phyloP scores from a whole-genome alignment of 2,888 invertebrate species.

The Corbicula japonica region DNA sequence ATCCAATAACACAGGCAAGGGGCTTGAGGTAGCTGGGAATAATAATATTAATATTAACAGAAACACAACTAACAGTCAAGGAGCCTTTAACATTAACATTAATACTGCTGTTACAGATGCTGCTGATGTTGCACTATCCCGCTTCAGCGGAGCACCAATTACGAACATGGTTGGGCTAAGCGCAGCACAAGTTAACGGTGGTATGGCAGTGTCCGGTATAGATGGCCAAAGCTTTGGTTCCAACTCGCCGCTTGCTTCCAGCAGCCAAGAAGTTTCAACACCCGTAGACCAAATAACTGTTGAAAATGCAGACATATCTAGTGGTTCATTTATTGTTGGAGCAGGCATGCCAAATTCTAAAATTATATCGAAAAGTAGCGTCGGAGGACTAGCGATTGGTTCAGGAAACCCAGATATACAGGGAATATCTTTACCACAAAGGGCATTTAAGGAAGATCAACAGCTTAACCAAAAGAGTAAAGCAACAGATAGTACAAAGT shows the following conservation, averaged over 20 bases:
- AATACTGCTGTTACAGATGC: conserved; percentile 31
- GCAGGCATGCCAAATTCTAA: conserved; percentile 44
- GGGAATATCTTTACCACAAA: conserved; percentile 32
- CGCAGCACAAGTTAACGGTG: conserved; percentile 15
- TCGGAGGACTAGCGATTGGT: conserved; percentile 32
- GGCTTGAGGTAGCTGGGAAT: background rate
- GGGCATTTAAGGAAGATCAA: conserved; percentile 22
- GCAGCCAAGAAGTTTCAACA: no score
- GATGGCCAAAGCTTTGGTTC: no score
- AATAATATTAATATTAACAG: conserved; percentile 13
- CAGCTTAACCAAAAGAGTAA: background rate
- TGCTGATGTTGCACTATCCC: conserved; percentile 27
- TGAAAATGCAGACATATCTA: background rate
- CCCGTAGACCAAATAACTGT: background rate
- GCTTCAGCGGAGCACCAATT: conserved; percentile 49
- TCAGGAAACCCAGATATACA: conserved; percentile 1
- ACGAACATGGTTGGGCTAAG: conserved; percentile 45
- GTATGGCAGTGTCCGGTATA: conserved; percentile 9
- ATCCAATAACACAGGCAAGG: no score
- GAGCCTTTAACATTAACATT: conserved; percentile 7
- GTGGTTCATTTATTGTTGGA: conserved; percentile 32
- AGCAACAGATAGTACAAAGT: background rate
- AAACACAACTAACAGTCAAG: conserved; percentile 18
- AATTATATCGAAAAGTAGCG: conserved; percentile 12
- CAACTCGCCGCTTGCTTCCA: no score